phyloP scores from a whole-genome alignment of 2,888 invertebrate species.

The Ametastegia equiseti region DNA sequence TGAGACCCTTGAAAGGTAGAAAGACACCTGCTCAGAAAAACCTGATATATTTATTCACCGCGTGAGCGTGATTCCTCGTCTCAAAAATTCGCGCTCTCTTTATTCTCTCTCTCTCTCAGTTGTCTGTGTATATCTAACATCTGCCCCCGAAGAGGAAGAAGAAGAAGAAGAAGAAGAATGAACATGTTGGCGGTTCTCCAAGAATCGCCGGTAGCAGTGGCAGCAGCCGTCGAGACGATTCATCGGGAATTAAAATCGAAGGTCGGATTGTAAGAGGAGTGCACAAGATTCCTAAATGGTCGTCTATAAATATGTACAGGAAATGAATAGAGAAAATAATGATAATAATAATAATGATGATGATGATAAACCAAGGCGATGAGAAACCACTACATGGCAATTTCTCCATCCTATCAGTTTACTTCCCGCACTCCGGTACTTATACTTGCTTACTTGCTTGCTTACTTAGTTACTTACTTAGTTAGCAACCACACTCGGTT shows the following conservation, averaged over 20 bases:
- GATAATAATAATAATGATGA: too few relatives aligned
- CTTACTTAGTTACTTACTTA: too few relatives aligned
- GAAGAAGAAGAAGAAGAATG: too few relatives aligned
- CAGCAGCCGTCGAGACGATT: too few relatives aligned
- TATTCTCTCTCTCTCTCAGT: not conserved
- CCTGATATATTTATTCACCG: slow-evolving; percentile 4
- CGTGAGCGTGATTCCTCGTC: not conserved
- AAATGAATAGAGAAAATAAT: too few relatives aligned
- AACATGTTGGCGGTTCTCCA: not conserved
- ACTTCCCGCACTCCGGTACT: too few relatives aligned
- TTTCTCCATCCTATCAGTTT: not conserved
- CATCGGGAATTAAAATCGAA: too few relatives aligned
- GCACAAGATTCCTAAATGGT: not conserved
- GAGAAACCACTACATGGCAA: not conserved
- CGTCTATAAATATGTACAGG: not conserved
- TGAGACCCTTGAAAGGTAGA: too few relatives aligned
- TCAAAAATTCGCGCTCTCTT: not conserved
- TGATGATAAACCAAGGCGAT: not conserved
- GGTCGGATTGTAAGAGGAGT: too few relatives aligned
- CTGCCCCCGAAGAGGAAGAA: slow-evolving; percentile 25
- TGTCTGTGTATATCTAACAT: not conserved
- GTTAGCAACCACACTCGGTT: not conserved
- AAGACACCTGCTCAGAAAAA: slow-evolving; percentile 10
- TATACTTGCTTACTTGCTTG: not conserved
- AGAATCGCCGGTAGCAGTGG: not conserved